Percentiles rank a stretch among this genome's conserved stretches.
Evolutionary conservation across 2,797 vertebrate genomes (phyloP).

Genomic region (Geotrypetes seraphini): DNA sequence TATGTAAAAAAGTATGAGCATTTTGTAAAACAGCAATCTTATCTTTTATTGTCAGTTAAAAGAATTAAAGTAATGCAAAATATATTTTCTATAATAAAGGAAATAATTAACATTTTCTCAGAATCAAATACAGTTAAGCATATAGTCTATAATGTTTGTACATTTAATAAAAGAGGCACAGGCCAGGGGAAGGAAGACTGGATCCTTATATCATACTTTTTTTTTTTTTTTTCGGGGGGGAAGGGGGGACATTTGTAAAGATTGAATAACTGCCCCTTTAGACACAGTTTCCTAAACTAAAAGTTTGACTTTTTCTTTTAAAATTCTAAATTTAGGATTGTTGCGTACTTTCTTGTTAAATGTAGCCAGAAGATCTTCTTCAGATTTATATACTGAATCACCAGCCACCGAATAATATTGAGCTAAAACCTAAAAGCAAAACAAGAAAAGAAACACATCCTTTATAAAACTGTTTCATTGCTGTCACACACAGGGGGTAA

Average conservation of each 20-base stretch:
- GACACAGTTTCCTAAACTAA: too few species aligned
- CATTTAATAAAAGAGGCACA: slow-evolving; percentile 8
- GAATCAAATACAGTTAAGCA: slow-evolving; percentile 16
- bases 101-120: slow-evolving; percentile 16
- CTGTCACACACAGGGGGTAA: too few species aligned
- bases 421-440: slow-evolving; percentile 67
- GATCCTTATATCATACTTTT: too few species aligned
- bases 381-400: slow-evolving; percentile 56
- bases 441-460: not conserved
- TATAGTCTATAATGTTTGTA: not conserved
- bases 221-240: too few species aligned
- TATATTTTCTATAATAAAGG: slow-evolving; percentile 38
- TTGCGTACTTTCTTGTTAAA: slow-evolving; percentile 85
- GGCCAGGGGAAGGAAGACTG: not conserved
- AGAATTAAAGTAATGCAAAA: too few species aligned
- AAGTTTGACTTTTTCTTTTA: slow-evolving; percentile 82
- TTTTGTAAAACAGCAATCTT: slow-evolving; percentile 26
- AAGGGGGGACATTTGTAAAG: slow-evolving; percentile 6
- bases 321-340: slow-evolving; percentile 77
- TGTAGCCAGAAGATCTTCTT: slow-evolving; percentile 66
- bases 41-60: slow-evolving; percentile 32
- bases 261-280: not conserved
- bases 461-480: too few species aligned
- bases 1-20: too few species aligned
- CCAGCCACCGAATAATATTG: slow-evolving; percentile 68